Evolutionary conservation across 2,888 invertebrate species (phyloP), one percentile per base, ranked within the genome.

Genomic region (Nemurella pictetii): DNA sequence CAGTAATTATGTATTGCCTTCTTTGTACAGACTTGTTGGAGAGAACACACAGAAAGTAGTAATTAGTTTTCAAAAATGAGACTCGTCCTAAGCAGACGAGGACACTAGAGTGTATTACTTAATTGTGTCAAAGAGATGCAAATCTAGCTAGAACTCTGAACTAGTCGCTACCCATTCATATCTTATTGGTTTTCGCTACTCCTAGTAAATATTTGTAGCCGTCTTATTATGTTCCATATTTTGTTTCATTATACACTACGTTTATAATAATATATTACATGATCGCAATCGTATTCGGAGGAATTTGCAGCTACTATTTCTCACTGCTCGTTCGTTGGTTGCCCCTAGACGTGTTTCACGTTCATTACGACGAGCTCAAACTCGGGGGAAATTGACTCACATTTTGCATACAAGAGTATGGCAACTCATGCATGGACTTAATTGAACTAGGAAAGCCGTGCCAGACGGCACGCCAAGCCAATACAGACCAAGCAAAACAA

Each of bases 1-100:
- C 28, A 28, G 25, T 78, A 2, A 78, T 20, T 55, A 55, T 29
- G 91, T 91, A 91, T 91, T 91, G 91, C 91, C 90, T 90, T 90
- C 88, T 91, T 91, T 91, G 90, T 91, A 91, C 91, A 91, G 89
- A 90, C 85, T 72, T 87, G 87, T 82, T 20, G 7, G 75, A 75
- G 75, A 87, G 86, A 88, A 87, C 88, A 87, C 87, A 87, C 87
- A 87, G 85, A 88, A 84, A 86, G 86, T 86, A 85, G 85, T 86
- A 85, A 87, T 87, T 86, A 85, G 85, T 86, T 87, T 85, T 81
- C 84, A 85, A 85, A 87, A 87, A 86, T 87, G 87, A 87, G 87
- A 88, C 88, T 88, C 88, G 87, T 88, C 88, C 88, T 88, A 86
- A 89, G 89, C 89, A 87, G 88, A 88, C 87, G 83, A 85, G 88